A percentile compares a stretch with the other conserved stretches of the same genome.
These are phyloP conservation scores for Agrochola lychnidis DNA, from an alignment of 2,888 invertebrate genomes.

Conservation along the genomic window DNA sequence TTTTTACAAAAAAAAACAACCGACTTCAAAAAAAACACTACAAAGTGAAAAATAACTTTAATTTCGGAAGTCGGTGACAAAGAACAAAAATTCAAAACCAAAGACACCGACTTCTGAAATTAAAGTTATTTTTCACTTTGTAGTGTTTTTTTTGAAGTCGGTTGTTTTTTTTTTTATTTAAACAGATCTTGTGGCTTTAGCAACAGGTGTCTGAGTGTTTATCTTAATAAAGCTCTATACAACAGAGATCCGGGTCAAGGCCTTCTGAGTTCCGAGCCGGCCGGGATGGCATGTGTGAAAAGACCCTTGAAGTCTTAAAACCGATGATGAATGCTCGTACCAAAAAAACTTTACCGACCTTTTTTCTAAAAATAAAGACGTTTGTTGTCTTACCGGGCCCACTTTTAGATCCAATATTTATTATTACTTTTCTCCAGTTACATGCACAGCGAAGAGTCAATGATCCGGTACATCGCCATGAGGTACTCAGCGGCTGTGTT, in stretches of 20 bases:
- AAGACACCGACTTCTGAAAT: too few species aligned
- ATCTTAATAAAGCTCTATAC: background rate
- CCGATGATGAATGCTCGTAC: background rate
- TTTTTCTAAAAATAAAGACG: background rate
- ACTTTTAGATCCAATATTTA: background rate
- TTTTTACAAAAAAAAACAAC: too few species aligned
- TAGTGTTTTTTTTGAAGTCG: too few species aligned
- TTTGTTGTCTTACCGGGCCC: background rate
- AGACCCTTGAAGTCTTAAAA: background rate
- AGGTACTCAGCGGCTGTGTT: slow-evolving; percentile 95
- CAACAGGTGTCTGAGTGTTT: too few species aligned
- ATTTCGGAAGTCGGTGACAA: too few species aligned
- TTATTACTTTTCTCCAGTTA: slow-evolving; percentile 83
- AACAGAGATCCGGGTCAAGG: background rate
- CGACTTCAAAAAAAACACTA: too few species aligned
- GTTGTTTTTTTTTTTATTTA: too few species aligned
- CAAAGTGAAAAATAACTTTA: too few species aligned
- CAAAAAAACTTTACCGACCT: background rate
- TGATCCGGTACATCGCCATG: slow-evolving; percentile 95
- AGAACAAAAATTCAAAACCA: too few species aligned
- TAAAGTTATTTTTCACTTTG: too few species aligned
- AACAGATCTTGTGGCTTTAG: too few species aligned
- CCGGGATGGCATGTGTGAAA: background rate
- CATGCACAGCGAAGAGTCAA: slow-evolving; percentile 95
- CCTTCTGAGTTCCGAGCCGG: background rate